A percentile compares a stretch with the other conserved stretches of the same genome.
These are phyloP conservation scores for Merops nubicus DNA, from an alignment of 2,113 vertebrate species.

Conservation along the genomic window DNA sequence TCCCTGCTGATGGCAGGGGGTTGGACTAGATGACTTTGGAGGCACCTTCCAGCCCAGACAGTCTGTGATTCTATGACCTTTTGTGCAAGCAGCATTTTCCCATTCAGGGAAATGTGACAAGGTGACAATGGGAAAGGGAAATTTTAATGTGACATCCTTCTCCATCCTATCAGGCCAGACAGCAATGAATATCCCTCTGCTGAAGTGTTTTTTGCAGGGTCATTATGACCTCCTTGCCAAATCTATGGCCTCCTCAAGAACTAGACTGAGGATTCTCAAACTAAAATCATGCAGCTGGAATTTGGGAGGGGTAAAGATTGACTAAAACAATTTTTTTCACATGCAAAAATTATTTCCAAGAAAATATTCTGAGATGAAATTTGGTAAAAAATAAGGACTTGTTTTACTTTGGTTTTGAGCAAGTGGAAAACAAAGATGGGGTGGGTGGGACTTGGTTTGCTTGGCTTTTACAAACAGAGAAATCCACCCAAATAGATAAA, in stretches of 20 bases:
- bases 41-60: too few relatives aligned
- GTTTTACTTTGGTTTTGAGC: neutral
- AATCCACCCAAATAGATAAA: neutral
- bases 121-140: too few relatives aligned
- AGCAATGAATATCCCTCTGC: neutral
- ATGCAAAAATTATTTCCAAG: neutral
- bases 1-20: too few relatives aligned
- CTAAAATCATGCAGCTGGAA: neutral
- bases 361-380: neutral
- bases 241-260: neutral
- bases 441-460: neutral
- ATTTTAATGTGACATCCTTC: neutral
- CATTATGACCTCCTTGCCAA: neutral
- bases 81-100: neutral
- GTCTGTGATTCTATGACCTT: neutral
- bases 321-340: neutral
- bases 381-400: neutral
- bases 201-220: neutral
- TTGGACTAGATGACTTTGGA: too few relatives aligned
- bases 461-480: neutral
- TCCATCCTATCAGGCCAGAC: neutral
- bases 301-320: neutral
- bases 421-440: neutral
- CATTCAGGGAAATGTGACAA: neutral
- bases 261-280: neutral